Evolutionary conservation across 2,797 vertebrate genomes (phyloP).

Genomic region (Myotis daubentonii): DNA sequence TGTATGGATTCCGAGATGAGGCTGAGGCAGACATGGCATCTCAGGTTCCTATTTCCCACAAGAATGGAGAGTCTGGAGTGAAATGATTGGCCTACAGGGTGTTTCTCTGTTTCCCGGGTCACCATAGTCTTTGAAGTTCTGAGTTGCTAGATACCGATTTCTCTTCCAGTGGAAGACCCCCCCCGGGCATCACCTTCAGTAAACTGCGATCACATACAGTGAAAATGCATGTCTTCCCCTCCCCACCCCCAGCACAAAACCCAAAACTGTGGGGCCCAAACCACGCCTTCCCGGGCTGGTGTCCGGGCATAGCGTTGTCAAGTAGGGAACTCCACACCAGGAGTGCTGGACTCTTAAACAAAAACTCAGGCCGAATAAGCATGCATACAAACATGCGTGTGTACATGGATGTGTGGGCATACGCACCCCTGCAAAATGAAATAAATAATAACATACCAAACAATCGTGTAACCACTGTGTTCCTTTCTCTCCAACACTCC

Average conservation of each 20-base stretch:
- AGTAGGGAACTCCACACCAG: not conserved
- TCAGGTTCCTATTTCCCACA: slow-evolving; percentile 49
- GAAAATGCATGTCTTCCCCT: slow-evolving; percentile 51
- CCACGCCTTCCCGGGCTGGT: not conserved
- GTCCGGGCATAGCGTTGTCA: not conserved
- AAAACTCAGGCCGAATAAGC: slow-evolving; percentile 1
- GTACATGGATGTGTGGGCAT: not conserved
- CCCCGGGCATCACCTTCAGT: slow-evolving; percentile 21
- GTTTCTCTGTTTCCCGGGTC: slow-evolving; percentile 46
- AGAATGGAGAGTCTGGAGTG: not conserved
- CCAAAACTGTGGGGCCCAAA: not conserved
- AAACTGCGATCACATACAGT: slow-evolving; percentile 55
- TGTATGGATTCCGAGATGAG: slow-evolving; percentile 61
- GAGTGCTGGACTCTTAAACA: slow-evolving; percentile 14
- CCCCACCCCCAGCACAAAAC: not conserved
- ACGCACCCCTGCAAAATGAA: not conserved
- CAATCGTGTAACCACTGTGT: not conserved
- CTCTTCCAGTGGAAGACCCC: slow-evolving; percentile 40
- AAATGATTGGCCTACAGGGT: not conserved
- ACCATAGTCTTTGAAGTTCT: slow-evolving; percentile 42
- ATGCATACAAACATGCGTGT: not conserved
- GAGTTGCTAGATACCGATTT: slow-evolving; percentile 4
- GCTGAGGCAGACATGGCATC: slow-evolving; percentile 7
- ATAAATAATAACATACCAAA: not conserved
- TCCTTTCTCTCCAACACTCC: not conserved